Percentiles rank a stretch among this genome's conserved stretches.
Conservation (phyloP, 2,888 invertebrate genomes). For the Apamea crenata region DNA sequence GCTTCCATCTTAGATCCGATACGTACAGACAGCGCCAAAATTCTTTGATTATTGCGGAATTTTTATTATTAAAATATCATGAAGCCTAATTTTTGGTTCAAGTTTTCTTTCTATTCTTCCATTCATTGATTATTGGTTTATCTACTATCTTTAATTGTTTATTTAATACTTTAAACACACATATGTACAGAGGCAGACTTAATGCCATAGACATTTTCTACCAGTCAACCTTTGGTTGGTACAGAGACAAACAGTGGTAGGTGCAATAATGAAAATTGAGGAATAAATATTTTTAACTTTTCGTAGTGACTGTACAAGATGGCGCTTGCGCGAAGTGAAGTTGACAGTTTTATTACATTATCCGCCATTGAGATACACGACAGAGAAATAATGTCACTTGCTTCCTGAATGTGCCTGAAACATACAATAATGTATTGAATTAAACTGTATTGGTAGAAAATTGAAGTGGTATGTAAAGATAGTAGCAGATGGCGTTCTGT, state of each 20-base stretch:
- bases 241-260: no score
- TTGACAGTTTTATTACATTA: slow-evolving; percentile 43
- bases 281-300: background rate
- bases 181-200: no score
- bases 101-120: no score
- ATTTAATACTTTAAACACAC: no score
- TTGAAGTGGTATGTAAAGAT: background rate
- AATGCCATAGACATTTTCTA: no score
- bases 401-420: slow-evolving; percentile 1
- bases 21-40: background rate
- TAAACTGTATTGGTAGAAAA: slow-evolving; percentile 5
- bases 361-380: slow-evolving; percentile 9
- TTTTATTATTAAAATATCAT: background rate
- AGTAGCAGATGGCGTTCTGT: background rate
- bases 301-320: background rate
- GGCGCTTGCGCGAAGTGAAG: background rate
- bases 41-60: background rate
- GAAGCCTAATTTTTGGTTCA: background rate
- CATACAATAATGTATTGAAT: slow-evolving; percentile 12
- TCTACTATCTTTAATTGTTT: no score
- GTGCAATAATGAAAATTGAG: no score
- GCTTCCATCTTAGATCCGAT: background rate
- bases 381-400: slow-evolving; percentile 26
- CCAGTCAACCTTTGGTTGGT: no score
- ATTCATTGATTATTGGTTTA: no score